Conservation (phyloP, 2,113 vertebrate species). For the Odontophorus gujanensis region DNA sequence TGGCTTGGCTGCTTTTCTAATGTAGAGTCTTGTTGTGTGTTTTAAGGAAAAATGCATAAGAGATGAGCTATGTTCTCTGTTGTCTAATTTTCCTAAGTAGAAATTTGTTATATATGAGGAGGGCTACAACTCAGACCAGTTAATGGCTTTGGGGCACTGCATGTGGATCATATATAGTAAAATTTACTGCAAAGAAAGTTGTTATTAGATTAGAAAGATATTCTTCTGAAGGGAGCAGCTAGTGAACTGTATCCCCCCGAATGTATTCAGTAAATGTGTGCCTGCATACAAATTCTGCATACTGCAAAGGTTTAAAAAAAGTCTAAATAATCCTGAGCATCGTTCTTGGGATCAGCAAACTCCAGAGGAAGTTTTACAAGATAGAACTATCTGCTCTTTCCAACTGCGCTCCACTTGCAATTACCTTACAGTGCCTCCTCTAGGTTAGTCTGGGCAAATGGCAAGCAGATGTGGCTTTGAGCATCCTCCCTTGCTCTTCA, state of each 20-base stretch:
- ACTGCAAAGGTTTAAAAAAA: neutral
- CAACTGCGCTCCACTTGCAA: neutral
- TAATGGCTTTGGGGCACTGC: neutral
- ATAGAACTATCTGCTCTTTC: neutral
- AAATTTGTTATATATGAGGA: neutral
- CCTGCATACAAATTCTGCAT: neutral
- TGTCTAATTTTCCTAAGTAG: neutral
- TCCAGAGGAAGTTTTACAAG: neutral
- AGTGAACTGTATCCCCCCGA: neutral
- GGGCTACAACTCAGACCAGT: neutral
- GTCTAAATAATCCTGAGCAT: neutral
- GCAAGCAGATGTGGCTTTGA: slow-evolving; percentile 32
- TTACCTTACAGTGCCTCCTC: neutral
- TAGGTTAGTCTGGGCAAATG: neutral
- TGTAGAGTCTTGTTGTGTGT: neutral
- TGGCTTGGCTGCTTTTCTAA: neutral
- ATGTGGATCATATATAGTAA: neutral
- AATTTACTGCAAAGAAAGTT: neutral
- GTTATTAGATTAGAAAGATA: neutral
- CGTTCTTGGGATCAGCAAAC: neutral
- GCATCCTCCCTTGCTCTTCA: neutral
- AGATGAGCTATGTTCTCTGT: rapidly evolving
- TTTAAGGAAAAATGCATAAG: neutral
- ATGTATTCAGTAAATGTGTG: neutral
- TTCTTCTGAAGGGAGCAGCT: neutral